Evolutionary conservation across 1,140 invertebrate genomes (phyloP).

Genomic region (Drosophila oshimai): DNA sequence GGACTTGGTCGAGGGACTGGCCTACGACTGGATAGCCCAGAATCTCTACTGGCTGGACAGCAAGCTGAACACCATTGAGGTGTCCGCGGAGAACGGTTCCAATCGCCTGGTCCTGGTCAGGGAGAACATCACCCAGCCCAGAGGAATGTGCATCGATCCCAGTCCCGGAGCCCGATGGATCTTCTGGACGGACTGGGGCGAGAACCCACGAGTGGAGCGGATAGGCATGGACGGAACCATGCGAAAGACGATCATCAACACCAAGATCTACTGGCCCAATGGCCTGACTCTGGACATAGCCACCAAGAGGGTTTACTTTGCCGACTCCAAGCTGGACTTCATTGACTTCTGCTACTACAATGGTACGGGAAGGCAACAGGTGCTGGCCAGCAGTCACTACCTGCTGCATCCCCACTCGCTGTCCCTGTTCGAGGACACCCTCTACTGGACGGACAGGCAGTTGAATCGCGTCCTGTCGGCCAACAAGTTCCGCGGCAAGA

Average conservation of each 20-base stretch:
- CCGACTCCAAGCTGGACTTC: conserved; percentile 98
- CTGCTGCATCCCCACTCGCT: conserved; percentile 97
- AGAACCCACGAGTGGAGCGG: conserved; percentile 97
- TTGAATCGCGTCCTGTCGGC: conserved; percentile 94
- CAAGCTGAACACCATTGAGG: conserved; percentile 96
- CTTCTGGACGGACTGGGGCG: conserved; percentile 99
- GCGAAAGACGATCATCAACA: conserved; percentile 93
- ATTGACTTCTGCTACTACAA: conserved; percentile 99
- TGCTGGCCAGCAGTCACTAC: conserved; percentile 94
- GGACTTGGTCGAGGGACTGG: conserved; percentile 96
- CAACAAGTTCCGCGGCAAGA: conserved; percentile 94
- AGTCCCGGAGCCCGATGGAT: conserved; percentile 92
- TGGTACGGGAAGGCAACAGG: conserved; percentile 93
- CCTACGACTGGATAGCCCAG: conserved; percentile 97
- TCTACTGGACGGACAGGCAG: conserved; percentile 98
- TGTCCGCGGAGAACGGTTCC: conserved; percentile 92
- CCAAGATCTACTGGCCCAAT: conserved; percentile 99
- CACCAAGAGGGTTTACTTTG: conserved; percentile 97
- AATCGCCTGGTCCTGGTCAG: conserved; percentile 93
- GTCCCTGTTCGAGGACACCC: conserved; percentile 94
- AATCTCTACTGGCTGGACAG: conserved; percentile 99
- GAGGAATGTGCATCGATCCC: conserved; percentile 97
- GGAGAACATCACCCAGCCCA: conserved; percentile 96
- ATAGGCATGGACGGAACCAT: conserved; percentile 97
- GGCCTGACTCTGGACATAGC: conserved; percentile 97